phyloP scores from a whole-genome alignment of 2,113 vertebrate genomes.

The Hucho hucho region DNA sequence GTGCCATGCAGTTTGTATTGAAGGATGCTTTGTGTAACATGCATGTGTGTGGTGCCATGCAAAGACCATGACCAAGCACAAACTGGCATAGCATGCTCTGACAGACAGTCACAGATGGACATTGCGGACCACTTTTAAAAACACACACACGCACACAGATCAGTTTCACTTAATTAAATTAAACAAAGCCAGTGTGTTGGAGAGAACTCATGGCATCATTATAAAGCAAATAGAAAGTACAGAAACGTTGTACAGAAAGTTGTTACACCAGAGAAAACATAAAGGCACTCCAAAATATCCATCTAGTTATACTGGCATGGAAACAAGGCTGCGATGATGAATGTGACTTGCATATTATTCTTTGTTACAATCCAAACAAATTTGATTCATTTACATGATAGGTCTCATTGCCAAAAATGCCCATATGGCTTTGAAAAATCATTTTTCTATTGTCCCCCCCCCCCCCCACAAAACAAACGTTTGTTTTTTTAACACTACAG shows the following conservation, averaged over 20 bases:
- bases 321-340: not conserved
- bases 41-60: too few species aligned
- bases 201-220: slow-evolving; percentile 9
- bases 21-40: too few species aligned
- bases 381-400: slow-evolving; percentile 10
- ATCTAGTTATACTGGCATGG: not conserved
- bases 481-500: too few species aligned
- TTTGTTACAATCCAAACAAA: not conserved
- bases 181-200: slow-evolving; percentile 13
- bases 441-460: not conserved
- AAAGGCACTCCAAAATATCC: slow-evolving; percentile 5
- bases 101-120: slow-evolving; percentile 14
- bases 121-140: slow-evolving; percentile 9
- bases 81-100: not conserved
- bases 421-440: slow-evolving; percentile 34
- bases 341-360: not conserved
- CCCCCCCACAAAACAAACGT: too few species aligned
- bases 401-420: slow-evolving; percentile 15
- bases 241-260: slow-evolving; percentile 5
- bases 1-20: too few species aligned
- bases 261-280: slow-evolving; percentile 14
- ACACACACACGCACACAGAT: not conserved
- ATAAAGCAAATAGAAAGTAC: slow-evolving; percentile 4
- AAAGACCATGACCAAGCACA: slow-evolving; percentile 12
- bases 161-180: not conserved